Evolutionary conservation across 2,797 vertebrate species (phyloP), one percentile per base, ranked within the genome.

Genomic region (Gila robusta): DNA sequence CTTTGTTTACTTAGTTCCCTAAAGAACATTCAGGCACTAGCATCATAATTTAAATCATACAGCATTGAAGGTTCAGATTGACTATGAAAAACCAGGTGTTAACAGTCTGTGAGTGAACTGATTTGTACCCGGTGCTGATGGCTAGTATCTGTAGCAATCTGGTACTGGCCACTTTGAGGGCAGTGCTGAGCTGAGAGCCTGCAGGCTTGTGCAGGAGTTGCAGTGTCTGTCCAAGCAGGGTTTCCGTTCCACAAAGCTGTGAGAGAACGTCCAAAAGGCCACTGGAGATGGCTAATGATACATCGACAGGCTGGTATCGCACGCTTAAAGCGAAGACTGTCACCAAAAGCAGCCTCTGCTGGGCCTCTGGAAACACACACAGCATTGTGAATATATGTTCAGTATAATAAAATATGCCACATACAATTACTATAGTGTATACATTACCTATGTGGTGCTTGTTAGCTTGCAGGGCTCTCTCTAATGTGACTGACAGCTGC

Each of bases 311-410:
- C 93, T 99, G 98, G 91, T 99, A 99, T 66, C 99, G 97, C 8
- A 99, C 98, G 0, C 98, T 99, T 47, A 99, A 94, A 1, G 98
- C 98, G 79, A 99, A 99, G 66, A 99, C 98, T 0, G 98, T 99
- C 88, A 99, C 98, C 95, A 99, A 93, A 26, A 99, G 96, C 87
- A 99, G 97, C 90, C 98, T 97, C 87, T 99, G 98, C 4, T 99
- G 98, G 52, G 98, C 98, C 95, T 99, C 98, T 96, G 85, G 4
- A 6, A 21, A n/a, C 74, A 83, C 39, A 71, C 23, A 81, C 28
- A 64, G 7, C 39, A 85, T 56, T 21, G 35, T 69, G 49, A 84
- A 78, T 62, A 77, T 7, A 56, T 11, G 64, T 39, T 78, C 2
- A 56, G 11, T 7, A 9, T 77, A 69, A 78, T 26, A 23, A 9